A percentile compares a stretch with the other conserved stretches of the same genome.
These are phyloP conservation scores for Cirrhinus molitorella DNA, from an alignment of 2,797 vertebrate genomes.

Conservation along the genomic window DNA sequence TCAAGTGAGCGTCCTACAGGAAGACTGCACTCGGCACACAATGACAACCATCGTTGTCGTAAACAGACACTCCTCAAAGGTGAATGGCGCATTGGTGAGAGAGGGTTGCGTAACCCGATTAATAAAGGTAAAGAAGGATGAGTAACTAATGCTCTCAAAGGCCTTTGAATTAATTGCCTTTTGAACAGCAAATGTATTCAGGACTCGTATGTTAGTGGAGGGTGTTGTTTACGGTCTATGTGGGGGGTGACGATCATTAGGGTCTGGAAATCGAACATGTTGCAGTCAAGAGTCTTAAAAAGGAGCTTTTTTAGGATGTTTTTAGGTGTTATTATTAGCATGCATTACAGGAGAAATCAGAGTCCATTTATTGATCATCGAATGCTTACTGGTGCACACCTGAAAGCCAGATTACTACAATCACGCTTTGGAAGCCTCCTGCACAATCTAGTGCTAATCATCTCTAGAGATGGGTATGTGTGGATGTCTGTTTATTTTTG, in stretches of 20 bases:
- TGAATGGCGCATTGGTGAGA: slow-evolving; percentile 40
- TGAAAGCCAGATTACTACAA: slow-evolving; percentile 16
- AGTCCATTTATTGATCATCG: slow-evolving; percentile 4
- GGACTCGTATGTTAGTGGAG: slow-evolving; percentile 45
- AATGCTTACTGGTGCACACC: slow-evolving; percentile 7
- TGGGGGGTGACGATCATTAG: slow-evolving; percentile 28
- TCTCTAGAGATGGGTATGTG: neutral
- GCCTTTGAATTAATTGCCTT: slow-evolving; percentile 60
- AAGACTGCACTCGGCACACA: slow-evolving; percentile 45
- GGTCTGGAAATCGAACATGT: slow-evolving; percentile 23
- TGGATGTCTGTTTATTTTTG: slow-evolving; percentile 1
- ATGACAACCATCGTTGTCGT: slow-evolving; percentile 35
- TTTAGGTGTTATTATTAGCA: neutral
- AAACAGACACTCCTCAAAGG: slow-evolving; percentile 55
- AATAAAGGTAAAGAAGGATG: slow-evolving; percentile 59
- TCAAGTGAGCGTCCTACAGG: slow-evolving; percentile 60
- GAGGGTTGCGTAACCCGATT: slow-evolving; percentile 59
- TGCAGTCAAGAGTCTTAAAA: neutral
- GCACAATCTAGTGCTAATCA: neutral
- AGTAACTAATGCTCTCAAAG: slow-evolving; percentile 56
- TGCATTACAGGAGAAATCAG: neutral
- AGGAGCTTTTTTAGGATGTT: neutral
- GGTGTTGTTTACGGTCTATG: slow-evolving; percentile 46
- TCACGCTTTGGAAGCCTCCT: neutral
- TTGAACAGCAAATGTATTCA: slow-evolving; percentile 58